Percentiles rank a stretch among this genome's conserved stretches.
Evolutionary conservation across 2,888 invertebrate genomes (phyloP).

Genomic region (Ditula angustiorana): DNA sequence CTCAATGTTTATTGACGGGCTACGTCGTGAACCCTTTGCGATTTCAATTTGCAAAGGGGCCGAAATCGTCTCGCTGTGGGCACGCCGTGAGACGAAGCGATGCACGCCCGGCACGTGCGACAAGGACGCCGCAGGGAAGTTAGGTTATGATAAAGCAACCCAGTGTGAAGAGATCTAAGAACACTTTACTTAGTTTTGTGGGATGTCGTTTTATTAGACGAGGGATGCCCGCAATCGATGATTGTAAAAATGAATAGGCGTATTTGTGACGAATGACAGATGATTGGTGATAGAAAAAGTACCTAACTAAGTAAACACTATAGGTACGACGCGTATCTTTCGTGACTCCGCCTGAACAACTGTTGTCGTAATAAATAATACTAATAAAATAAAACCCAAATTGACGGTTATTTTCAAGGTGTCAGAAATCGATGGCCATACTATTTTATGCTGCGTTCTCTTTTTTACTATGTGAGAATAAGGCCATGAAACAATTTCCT

Average conservation of each 20-base stretch:
- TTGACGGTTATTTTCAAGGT: too few species aligned
- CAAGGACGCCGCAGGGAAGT: constrained; percentile 42
- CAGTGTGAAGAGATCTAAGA: constrained; percentile 47
- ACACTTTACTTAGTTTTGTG: constrained; percentile 45
- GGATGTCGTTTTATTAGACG: constrained; percentile 47
- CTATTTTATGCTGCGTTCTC: too few species aligned
- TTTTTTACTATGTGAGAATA: neutral
- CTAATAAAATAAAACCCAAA: neutral
- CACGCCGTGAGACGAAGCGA: constrained; percentile 32
- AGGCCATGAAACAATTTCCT: neutral
- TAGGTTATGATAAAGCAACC: constrained; percentile 49
- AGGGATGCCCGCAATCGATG: constrained; percentile 14
- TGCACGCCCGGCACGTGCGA: constrained; percentile 26
- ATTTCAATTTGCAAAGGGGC: constrained; percentile 75
- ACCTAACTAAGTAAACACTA: too few species aligned
- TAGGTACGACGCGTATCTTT: too few species aligned
- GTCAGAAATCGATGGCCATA: too few species aligned
- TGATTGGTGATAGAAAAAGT: neutral
- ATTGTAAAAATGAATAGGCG: neutral
- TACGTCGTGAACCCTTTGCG: constrained; percentile 70
- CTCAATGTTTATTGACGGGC: constrained; percentile 77
- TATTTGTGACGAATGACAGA: neutral
- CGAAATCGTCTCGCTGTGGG: constrained; percentile 43
- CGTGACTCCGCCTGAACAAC: too few species aligned
- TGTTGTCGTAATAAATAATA: too few species aligned